These are phyloP conservation scores for Brenthis daphne DNA, from an alignment of 2,888 invertebrate genomes.

Conservation along the genomic window DNA sequence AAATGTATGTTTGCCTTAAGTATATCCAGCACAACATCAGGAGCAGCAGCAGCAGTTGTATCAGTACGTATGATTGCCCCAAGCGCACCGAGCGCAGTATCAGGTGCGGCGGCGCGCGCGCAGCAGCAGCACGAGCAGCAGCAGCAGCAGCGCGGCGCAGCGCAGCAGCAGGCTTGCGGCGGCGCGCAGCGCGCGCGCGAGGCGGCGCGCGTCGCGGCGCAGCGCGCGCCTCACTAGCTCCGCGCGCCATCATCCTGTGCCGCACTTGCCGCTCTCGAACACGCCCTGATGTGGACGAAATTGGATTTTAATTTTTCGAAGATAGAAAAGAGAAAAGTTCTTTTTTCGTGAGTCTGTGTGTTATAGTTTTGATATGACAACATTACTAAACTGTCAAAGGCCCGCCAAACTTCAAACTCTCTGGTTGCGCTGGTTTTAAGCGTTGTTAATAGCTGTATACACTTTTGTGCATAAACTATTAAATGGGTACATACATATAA, in stretches of 20 bases:
- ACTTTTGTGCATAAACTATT: too few relatives aligned
- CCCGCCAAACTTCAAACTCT: too few relatives aligned
- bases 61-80: too few relatives aligned
- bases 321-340: too few relatives aligned
- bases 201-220: slow-evolving; percentile 49
- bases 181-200: slow-evolving; percentile 43
- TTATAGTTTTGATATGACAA: too few relatives aligned
- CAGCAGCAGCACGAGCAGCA: slow-evolving; percentile 21
- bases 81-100: neutral
- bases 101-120: neutral
- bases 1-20: too few relatives aligned
- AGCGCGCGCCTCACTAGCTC: slow-evolving; percentile 61
- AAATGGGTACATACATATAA: too few relatives aligned
- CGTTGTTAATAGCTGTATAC: too few relatives aligned
- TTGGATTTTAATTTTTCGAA: too few relatives aligned
- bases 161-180: slow-evolving; percentile 47
- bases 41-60: neutral
- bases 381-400: too few relatives aligned
- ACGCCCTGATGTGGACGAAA: slow-evolving; percentile 80
- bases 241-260: slow-evolving; percentile 84
- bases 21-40: neutral
- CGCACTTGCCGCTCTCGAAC: slow-evolving; percentile 94
- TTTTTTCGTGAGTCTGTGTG: too few relatives aligned
- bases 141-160: slow-evolving; percentile 47
- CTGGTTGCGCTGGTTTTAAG: too few relatives aligned